phyloP scores from a whole-genome alignment of 2,113 vertebrate species.

The Suricata suricatta region DNA sequence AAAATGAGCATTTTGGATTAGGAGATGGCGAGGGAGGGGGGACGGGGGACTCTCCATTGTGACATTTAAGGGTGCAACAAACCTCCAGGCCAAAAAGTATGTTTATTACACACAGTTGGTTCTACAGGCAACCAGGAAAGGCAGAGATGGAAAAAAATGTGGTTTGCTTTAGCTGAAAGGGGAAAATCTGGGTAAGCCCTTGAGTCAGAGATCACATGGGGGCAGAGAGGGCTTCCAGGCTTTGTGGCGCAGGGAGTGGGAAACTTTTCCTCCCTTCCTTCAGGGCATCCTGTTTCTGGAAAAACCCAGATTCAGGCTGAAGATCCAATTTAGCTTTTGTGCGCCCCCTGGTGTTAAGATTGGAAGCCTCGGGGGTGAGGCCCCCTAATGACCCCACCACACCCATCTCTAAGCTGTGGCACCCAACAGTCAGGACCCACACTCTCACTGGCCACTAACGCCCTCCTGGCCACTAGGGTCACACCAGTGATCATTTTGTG shows the following conservation, averaged over 20 bases:
- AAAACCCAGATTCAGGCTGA: neutral
- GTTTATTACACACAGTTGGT: neutral
- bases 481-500: neutral
- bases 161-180: conserved; percentile 64
- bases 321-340: neutral
- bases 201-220: conserved; percentile 74
- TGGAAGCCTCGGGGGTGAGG: neutral
- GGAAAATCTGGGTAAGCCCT: conserved; percentile 76
- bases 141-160: conserved; percentile 65
- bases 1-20: neutral
- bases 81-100: neutral
- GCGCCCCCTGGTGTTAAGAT: conserved; percentile 54
- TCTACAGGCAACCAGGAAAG: conserved; percentile 23
- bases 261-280: neutral
- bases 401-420: neutral
- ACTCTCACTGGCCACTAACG: neutral
- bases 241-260: conserved; percentile 18
- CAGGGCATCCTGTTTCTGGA: neutral
- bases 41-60: neutral
- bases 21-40: neutral
- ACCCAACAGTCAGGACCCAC: neutral
- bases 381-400: accelerated
- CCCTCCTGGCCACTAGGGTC: neutral
- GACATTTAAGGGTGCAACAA: neutral
- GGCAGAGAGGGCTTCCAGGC: conserved; percentile 37